These are phyloP conservation scores for Euzophera pinguis DNA, from an alignment of 2,888 invertebrate genomes.

Conservation along the genomic window DNA sequence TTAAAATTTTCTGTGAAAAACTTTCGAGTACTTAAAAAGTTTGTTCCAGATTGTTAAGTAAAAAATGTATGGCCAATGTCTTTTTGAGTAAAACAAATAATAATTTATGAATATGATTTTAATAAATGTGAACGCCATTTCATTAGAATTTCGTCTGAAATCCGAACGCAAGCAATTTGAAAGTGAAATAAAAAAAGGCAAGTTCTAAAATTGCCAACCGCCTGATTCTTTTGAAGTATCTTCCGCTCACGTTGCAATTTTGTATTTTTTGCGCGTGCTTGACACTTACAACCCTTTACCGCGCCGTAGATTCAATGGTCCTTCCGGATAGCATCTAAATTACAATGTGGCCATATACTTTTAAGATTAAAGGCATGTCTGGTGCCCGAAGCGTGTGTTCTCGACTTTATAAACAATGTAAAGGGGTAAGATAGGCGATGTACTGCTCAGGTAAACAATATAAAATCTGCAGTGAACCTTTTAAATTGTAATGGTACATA, in stretches of 20 bases:
- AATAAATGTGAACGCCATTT: background rate
- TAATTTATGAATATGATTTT: background rate
- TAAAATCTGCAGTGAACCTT: background rate
- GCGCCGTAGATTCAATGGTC: constrained; percentile 57
- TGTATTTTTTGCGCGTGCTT: constrained; percentile 49
- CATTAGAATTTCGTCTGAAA: background rate
- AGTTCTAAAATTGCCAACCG: background rate
- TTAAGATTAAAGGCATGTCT: constrained; percentile 74
- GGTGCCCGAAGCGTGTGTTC: constrained; percentile 49
- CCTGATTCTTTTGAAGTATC: constrained; percentile 26
- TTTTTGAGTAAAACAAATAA: too few species aligned
- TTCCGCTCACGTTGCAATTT: constrained; percentile 44
- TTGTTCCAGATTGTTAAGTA: too few species aligned
- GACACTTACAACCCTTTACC: constrained; percentile 55
- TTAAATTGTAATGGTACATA: too few species aligned
- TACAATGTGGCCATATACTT: constrained; percentile 67
- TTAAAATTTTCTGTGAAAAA: too few species aligned
- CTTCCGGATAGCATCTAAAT: constrained; percentile 71
- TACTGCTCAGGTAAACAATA: background rate
- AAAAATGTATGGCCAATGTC: too few species aligned
- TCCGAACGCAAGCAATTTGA: background rate
- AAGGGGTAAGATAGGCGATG: constrained; percentile 1
- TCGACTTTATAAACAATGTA: background rate
- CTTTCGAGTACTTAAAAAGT: too few species aligned
- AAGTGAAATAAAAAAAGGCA: constrained; percentile 15